A percentile compares a stretch with the other conserved stretches of the same genome.
phyloP scores from a whole-genome alignment of 2,113 vertebrate genomes.

The Osmerus eperlanus region DNA sequence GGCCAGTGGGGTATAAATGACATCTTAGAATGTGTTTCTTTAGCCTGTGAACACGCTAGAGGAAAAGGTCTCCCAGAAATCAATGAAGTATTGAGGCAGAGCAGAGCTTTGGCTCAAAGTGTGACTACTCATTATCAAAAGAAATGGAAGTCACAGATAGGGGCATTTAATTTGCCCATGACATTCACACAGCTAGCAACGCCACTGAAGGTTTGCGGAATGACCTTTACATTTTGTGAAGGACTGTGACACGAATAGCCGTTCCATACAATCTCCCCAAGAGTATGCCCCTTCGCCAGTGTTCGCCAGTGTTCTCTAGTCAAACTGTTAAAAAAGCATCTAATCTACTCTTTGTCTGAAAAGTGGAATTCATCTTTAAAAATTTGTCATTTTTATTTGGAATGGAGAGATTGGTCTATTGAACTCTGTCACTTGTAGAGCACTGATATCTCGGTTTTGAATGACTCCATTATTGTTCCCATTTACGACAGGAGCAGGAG shows the following conservation, averaged over 20 bases:
- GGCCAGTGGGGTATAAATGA: constrained; percentile 26
- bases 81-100: constrained; percentile 64
- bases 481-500: not conserved
- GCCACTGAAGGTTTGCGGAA: constrained; percentile 43
- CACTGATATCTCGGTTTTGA: constrained; percentile 33
- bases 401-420: constrained; percentile 38
- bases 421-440: constrained; percentile 38
- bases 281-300: constrained; percentile 18
- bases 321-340: constrained; percentile 15
- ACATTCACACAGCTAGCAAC: constrained; percentile 58
- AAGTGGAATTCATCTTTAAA: constrained; percentile 40
- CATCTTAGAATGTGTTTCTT: constrained; percentile 41
- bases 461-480: constrained; percentile 15
- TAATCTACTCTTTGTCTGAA: constrained; percentile 29
- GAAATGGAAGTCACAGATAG: constrained; percentile 66
- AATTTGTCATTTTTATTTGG: constrained; percentile 25
- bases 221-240: constrained; percentile 66
- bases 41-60: constrained; percentile 43
- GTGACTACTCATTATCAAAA: constrained; percentile 64
- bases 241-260: constrained; percentile 39
- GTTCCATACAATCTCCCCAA: constrained; percentile 37
- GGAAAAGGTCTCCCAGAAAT: constrained; percentile 55
- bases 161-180: constrained; percentile 70
- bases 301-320: not conserved
- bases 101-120: constrained; percentile 60